Evolutionary conservation across 2,113 vertebrate genomes (phyloP).

Genomic region (Bostrychus sinensis): DNA sequence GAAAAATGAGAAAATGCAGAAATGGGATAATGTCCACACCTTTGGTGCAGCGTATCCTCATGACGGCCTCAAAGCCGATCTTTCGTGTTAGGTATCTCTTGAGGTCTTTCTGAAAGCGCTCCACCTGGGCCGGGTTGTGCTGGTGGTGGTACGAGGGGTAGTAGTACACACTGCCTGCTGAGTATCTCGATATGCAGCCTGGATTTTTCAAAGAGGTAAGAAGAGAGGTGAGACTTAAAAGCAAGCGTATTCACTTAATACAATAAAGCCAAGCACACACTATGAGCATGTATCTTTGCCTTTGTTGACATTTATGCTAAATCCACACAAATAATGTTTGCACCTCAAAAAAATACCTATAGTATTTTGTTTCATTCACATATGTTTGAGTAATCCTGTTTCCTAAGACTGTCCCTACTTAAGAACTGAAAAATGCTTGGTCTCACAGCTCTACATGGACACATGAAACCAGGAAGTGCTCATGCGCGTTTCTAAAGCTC

Average conservation of each 20-base stretch:
- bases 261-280: not conserved
- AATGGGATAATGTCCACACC: slow-evolving; percentile 71
- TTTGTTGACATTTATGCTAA: too few relatives aligned
- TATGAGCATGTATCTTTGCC: too few relatives aligned
- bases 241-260: too few relatives aligned
- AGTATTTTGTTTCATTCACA: too few relatives aligned
- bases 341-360: too few relatives aligned
- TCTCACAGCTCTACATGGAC: too few relatives aligned
- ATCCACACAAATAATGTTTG: too few relatives aligned
- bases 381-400: too few relatives aligned
- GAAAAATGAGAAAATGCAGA: not conserved
- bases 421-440: too few relatives aligned
- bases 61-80: slow-evolving; percentile 97
- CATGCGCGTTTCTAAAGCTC: too few relatives aligned
- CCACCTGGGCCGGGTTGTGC: slow-evolving; percentile 90
- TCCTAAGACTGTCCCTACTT: too few relatives aligned
- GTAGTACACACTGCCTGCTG: slow-evolving; percentile 92
- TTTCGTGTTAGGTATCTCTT: slow-evolving; percentile 94
- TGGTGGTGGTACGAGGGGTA: slow-evolving; percentile 95
- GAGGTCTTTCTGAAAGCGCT: slow-evolving; percentile 91
- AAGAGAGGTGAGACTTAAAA: not conserved
- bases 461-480: too few relatives aligned
- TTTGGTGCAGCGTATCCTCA: slow-evolving; percentile 99
- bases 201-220: slow-evolving; percentile 47
- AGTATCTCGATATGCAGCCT: slow-evolving; percentile 97